Base-by-base conservation (phyloP, 2,888 invertebrate species). In the Myopa tessellatipennis region DNA sequence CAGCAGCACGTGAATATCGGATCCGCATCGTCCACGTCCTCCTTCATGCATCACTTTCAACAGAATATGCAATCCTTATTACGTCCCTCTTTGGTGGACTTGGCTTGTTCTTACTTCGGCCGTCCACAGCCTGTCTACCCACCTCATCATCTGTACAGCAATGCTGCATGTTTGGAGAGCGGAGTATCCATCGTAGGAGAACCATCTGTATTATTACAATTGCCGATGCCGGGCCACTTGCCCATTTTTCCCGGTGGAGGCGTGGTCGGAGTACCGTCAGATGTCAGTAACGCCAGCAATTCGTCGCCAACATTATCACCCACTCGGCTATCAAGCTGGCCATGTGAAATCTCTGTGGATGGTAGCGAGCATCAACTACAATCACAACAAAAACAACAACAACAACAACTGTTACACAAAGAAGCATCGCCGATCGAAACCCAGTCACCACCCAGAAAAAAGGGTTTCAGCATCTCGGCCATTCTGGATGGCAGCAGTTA, bases 401-500 rank as follows among this genome's bases (percentile, higher is more conserved):
- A 80, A 36, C 81, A 79, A 2, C 45, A 73, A 61, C 63, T 63
- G 2, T 63, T 63, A 26, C 10, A 26, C 34, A 73, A 45, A 61
- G 50, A 40, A 58, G 60, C 14, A 36, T 18, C 63, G 50, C 14
- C 55, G 16, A 12, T 34, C 16, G 69, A 40, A 38, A 40, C 67
- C 77, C 80, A 58, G 78, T 79, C 82, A 36, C 82, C 82, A 26
- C 83, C 83, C 50, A 83, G 86, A 83, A 84, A 85, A 83, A 88
- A 87, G 81, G 86, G 87, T 58, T 89, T 89, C 79, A 88, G 89
- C 72, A 89, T 89, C 79, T 89, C 89, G 4, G 89, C 89, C 75
- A 89, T 89, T 78, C 84, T 89, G 73, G 89, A 89, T 34, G 85
- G 85, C 34, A 83, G 84, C 79, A 87, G 86, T 78, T 87, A 87